Base-by-base conservation (phyloP, 2,888 invertebrate species). In the Ypsolopha sequella region DNA sequence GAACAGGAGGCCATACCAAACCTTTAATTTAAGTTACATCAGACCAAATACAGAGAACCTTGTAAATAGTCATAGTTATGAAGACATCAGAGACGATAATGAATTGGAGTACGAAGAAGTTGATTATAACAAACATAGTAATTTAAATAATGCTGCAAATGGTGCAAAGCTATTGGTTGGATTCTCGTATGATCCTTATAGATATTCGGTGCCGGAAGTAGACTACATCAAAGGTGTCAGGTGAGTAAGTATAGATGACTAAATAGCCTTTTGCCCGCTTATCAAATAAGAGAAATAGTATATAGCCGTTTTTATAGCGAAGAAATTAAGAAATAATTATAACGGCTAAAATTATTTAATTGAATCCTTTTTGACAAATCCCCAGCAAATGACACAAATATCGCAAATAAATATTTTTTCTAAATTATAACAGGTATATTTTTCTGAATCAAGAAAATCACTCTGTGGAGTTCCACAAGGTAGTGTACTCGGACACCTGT, bases 221-320 rank as follows among this genome's bases (percentile, higher is more conserved):
- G 82, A 84, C 53, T 85, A 76, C 58, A 56, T 60, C 10, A 78
- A 74, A 54, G 84, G 84, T 36, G 75, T 79, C 8, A 80, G 84
- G 85, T 81, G 57, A 66, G 65, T 54, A 36, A 24, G 24, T 24
- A 24, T 24, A 24, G 24, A 24, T 3, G 24, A 24, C 24, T 24
- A 24, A 24, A n/a, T n/a, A n/a, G n/a, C 24, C 24, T 24, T 24
- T 24, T 24, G 24, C 4, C 24, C 4, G 2, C 24, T 24, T 24
- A 3, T n/a, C n/a, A n/a, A n/a, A n/a, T n/a, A n/a, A n/a, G n/a
- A n/a, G n/a, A n/a, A 24, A 24, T 24, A 24, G 24, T 24, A 24
- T 4, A 24, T 24, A n/a, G n/a, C n/a, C n/a, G n/a, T n/a, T n/a
- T n/a, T n/a, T n/a, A n/a, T n/a, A n/a, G n/a, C n/a, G n/a, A n/a